Evolutionary conservation across 2,797 vertebrate genomes (phyloP).

Genomic region (Cottoperca gobio): DNA sequence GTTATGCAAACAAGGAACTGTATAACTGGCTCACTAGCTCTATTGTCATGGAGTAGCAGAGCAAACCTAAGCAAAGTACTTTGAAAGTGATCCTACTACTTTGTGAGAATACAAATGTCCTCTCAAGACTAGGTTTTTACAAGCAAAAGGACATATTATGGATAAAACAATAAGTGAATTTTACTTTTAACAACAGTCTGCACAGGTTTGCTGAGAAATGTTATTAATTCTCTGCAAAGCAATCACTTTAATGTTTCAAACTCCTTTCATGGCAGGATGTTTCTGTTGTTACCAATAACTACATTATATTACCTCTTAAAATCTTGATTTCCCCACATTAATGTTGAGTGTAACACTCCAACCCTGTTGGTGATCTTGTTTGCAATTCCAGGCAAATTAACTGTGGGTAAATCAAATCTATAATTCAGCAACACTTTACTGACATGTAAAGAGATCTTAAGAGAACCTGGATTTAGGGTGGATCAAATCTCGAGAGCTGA

Average conservation of each 20-base stretch:
- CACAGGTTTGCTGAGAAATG: not conserved
- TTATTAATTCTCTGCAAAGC: not conserved
- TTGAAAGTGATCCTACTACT: not conserved
- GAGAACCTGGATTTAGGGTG: not conserved
- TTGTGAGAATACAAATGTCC: not conserved
- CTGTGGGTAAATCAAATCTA: not conserved
- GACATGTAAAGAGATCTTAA: not conserved
- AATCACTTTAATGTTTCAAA: not conserved
- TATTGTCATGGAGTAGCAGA: not conserved
- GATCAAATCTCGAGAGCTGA: not conserved
- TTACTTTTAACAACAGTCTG: not conserved
- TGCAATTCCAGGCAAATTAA: not conserved
- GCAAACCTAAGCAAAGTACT: not conserved
- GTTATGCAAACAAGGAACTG: conserved; percentile 19
- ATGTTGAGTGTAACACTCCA: not conserved
- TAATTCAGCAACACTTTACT: not conserved
- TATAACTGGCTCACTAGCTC: not conserved
- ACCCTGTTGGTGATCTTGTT: not conserved
- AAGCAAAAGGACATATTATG: not conserved
- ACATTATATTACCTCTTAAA: not conserved
- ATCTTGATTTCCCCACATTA: not conserved
- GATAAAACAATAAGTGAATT: not conserved
- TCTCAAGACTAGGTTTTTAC: not conserved
- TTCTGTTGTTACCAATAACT: not conserved
- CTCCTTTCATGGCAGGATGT: not conserved